phyloP scores from a whole-genome alignment of 2,888 invertebrate species.

The Elysia crispata region DNA sequence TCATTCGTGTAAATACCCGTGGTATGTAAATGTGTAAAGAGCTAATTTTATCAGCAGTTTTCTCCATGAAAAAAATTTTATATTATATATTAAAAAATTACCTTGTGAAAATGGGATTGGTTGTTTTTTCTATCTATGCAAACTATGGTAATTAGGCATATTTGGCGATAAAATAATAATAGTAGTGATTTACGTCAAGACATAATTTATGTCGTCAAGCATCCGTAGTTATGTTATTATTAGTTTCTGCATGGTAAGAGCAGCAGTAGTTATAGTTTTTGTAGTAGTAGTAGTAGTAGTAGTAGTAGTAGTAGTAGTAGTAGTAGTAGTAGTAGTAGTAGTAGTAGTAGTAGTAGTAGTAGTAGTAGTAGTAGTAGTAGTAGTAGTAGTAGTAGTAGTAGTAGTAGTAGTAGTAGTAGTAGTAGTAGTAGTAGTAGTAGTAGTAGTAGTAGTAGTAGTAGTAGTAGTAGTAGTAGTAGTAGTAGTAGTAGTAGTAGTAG shows the following conservation, averaged over 20 bases:
- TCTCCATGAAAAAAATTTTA: too few relatives aligned
- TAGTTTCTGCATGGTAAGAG: not conserved
- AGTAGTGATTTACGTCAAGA: too few relatives aligned
- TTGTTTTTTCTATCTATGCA: too few relatives aligned
- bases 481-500: conserved; percentile 41
- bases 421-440: conserved; percentile 49
- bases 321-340: conserved; percentile 45
- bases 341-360: conserved; percentile 20
- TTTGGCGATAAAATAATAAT: too few relatives aligned
- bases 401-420: conserved; percentile 33
- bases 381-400: too few relatives aligned
- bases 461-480: conserved; percentile 44
- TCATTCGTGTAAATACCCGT: too few relatives aligned
- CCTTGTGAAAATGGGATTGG: too few relatives aligned
- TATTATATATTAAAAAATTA: too few relatives aligned
- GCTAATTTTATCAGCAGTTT: too few relatives aligned
- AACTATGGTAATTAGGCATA: too few relatives aligned
- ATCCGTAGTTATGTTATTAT: not conserved
- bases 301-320: conserved; percentile 45
- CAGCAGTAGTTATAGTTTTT: not conserved
- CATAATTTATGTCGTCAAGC: too few relatives aligned
- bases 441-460: conserved; percentile 41
- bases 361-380: conserved; percentile 29
- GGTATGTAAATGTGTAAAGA: too few relatives aligned
- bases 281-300: conserved; percentile 42